Conservation (phyloP, 2,888 invertebrate genomes). For the Cactoblastis cactorum region DNA sequence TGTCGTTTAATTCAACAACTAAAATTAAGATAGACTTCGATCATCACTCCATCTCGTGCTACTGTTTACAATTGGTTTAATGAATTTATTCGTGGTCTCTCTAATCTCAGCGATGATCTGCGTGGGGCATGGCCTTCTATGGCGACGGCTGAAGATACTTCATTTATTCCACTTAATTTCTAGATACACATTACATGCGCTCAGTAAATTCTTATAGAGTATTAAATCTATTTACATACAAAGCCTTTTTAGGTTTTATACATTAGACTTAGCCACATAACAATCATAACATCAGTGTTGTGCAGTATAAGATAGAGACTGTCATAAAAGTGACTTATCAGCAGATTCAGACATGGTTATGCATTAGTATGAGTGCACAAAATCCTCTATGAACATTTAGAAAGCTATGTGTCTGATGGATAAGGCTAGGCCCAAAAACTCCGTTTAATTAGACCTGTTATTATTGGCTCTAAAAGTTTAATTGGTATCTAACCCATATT, state of each 20-base stretch:
- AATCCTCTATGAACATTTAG: too few relatives aligned
- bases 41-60: neutral
- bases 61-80: neutral
- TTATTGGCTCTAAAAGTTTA: too few relatives aligned
- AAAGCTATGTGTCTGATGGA: too few relatives aligned
- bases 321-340: neutral
- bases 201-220: too few relatives aligned
- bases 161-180: too few relatives aligned
- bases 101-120: neutral
- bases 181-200: too few relatives aligned
- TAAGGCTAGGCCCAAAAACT: neutral
- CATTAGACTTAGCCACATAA: too few relatives aligned
- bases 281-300: neutral
- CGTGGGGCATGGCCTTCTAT: neutral
- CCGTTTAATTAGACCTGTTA: too few relatives aligned
- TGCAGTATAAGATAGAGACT: too few relatives aligned
- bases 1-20: neutral
- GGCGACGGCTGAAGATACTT: neutral
- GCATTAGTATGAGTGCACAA: neutral
- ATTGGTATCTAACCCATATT: too few relatives aligned
- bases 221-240: too few relatives aligned
- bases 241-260: too few relatives aligned
- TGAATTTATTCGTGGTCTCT: neutral
- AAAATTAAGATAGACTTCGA: neutral
- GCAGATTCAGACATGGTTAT: neutral